Percentiles rank a stretch among this genome's conserved stretches.
These are phyloP conservation scores for Drosophila prostipennis DNA, from an alignment of 2,888 invertebrate genomes.

Conservation along the genomic window DNA sequence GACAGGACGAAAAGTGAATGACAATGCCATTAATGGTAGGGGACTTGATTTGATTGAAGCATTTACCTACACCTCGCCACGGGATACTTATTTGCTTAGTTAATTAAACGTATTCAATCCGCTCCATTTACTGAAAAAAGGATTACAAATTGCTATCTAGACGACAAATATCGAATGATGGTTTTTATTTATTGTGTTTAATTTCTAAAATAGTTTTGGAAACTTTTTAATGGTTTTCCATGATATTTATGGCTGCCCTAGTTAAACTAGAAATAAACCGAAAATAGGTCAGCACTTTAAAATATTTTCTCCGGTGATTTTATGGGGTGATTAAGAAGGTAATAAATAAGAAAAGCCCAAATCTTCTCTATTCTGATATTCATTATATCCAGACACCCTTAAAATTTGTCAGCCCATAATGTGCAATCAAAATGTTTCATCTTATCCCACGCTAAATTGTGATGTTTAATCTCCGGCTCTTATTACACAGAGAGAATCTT, in stretches of 20 bases:
- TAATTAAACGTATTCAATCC: slow-evolving; percentile 10
- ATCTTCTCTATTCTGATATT: too few species aligned
- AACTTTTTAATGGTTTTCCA: neutral
- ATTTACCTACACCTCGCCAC: neutral
- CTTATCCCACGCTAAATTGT: slow-evolving; percentile 11
- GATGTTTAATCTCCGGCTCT: neutral
- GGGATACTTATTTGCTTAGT: slow-evolving; percentile 22
- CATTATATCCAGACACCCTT: neutral
- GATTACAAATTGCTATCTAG: neutral
- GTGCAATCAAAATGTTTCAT: neutral
- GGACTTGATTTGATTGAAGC: slow-evolving; percentile 16
- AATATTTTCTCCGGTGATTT: neutral
- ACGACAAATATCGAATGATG: neutral
- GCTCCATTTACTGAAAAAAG: neutral
- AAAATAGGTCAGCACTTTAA: slow-evolving; percentile 8
- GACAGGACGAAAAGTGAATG: slow-evolving; percentile 45
- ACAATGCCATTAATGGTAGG: slow-evolving; percentile 25
- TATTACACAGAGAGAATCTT: slow-evolving; percentile 37
- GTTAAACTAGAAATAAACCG: slow-evolving; percentile 5
- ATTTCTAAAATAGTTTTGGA: neutral
- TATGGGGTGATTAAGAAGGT: neutral
- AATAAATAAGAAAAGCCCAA: neutral
- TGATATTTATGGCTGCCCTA: neutral
- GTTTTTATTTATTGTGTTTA: neutral
- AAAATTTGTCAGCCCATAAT: slow-evolving; percentile 14